These are phyloP conservation scores for Catharus ustulatus DNA, from an alignment of 2,797 vertebrate species.

Conservation along the genomic window DNA sequence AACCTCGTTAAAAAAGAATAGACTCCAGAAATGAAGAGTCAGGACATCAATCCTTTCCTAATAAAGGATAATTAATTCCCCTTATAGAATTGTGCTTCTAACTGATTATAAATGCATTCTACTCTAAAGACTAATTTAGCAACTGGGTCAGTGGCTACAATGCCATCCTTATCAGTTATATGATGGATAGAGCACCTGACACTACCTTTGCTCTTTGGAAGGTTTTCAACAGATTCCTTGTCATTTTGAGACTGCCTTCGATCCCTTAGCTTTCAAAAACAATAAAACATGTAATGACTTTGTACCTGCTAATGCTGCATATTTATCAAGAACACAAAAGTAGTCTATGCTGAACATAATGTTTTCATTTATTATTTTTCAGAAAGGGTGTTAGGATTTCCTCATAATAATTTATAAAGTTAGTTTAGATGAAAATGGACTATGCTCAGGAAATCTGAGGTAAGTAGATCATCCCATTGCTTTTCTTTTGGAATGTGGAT, in stretches of 20 bases:
- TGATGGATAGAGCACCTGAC: constrained; percentile 30
- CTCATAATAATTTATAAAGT: constrained; percentile 4
- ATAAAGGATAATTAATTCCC: constrained; percentile 29
- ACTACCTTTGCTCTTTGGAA: constrained; percentile 5
- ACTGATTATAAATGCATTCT: constrained; percentile 42
- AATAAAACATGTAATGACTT: constrained; percentile 43
- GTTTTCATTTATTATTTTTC: constrained; percentile 41
- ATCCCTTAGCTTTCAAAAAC: constrained; percentile 52
- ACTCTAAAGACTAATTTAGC: constrained; percentile 30
- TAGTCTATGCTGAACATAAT: background rate
- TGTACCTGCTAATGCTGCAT: constrained; percentile 21
- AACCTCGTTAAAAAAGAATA: background rate
- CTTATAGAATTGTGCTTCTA: background rate
- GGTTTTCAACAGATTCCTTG: constrained; percentile 4
- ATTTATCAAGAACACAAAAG: constrained; percentile 34
- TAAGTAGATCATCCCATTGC: background rate
- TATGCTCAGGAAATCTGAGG: background rate
- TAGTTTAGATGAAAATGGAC: background rate
- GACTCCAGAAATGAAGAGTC: background rate
- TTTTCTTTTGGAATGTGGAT: background rate
- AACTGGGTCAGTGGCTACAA: constrained; percentile 19
- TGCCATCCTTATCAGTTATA: background rate
- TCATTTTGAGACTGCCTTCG: background rate
- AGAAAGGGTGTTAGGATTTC: constrained; percentile 2
- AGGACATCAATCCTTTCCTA: background rate